A percentile compares a stretch with the other conserved stretches of the same genome.
Conservation (phyloP, 1,140 invertebrate species). For the Euwallacea similis region DNA sequence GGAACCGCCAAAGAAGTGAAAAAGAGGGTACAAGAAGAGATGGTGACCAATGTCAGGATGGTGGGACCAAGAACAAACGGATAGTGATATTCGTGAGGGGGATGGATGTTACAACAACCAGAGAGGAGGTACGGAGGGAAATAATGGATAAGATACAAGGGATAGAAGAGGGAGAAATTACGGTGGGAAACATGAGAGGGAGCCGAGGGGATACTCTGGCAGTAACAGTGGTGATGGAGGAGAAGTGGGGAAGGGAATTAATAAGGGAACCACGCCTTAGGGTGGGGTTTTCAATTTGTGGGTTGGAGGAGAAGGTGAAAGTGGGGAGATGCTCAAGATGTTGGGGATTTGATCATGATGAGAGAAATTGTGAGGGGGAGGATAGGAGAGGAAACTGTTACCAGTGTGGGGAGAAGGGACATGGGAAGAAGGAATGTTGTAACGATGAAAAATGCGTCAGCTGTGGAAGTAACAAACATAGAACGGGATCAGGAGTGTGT, state of each 20-base stretch:
- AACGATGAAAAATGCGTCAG: too few species aligned
- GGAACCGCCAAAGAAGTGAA: conserved; percentile 4
- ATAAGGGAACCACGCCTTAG: not conserved
- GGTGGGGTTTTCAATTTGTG: conserved; percentile 6
- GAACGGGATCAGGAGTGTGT: too few species aligned
- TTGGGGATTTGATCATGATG: conserved; percentile 29
- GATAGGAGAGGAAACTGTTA: conserved; percentile 23
- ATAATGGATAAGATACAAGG: too few species aligned
- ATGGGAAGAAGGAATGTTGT: not conserved
- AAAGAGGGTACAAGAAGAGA: not conserved
- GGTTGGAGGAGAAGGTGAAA: conserved; percentile 16
- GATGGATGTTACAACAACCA: conserved; percentile 12
- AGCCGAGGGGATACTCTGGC: not conserved
- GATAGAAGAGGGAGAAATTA: not conserved
- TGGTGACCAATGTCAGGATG: not conserved
- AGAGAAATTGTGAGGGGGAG: conserved; percentile 19
- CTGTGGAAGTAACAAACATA: too few species aligned
- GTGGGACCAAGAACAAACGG: not conserved
- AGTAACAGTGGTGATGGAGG: conserved; percentile 4
- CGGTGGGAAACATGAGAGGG: not conserved
- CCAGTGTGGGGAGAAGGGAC: conserved; percentile 33
- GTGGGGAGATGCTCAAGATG: conserved; percentile 33
- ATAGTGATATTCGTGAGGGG: conserved; percentile 12
- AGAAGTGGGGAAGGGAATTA: conserved; percentile 9
- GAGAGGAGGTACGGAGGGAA: conserved; percentile 8